A percentile compares a stretch with the other conserved stretches of the same genome.
Conservation (phyloP, 35 echinoderm and acorn worm species). For the Amphiura filiformis region DNA sequence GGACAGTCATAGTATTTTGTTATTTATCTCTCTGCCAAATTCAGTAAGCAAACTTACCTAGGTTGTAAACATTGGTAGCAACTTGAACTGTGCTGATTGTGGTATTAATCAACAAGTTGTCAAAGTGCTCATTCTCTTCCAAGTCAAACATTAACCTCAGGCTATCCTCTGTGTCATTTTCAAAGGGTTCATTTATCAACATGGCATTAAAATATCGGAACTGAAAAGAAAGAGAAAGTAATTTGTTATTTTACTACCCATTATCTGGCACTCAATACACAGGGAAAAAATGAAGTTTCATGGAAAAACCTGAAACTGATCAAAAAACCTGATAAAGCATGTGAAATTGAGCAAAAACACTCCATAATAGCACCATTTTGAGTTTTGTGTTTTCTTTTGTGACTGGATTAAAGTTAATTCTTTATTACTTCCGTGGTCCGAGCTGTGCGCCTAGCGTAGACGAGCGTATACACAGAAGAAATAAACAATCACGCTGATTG, state of each 20-base stretch:
- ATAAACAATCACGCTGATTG: no score
- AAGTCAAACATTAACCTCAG: slow-evolving; percentile 43
- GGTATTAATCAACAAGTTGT: slow-evolving; percentile 58
- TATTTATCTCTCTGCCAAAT: no score
- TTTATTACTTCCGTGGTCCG: no score
- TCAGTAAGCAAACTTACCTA: slow-evolving; percentile 56
- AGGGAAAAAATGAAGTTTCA: not conserved
- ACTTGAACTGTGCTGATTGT: slow-evolving; percentile 63
- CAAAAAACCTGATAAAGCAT: no score
- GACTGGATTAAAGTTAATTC: not conserved
- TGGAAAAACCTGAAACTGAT: no score
- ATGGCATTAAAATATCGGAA: slow-evolving; percentile 67
- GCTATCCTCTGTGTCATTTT: not conserved
- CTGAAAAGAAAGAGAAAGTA: slow-evolving; percentile 10
- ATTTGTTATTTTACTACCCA: not conserved
- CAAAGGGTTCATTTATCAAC: slow-evolving; percentile 36
- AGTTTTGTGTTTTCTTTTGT: not conserved
- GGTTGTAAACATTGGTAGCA: slow-evolving; percentile 74
- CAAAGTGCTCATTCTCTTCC: slow-evolving; percentile 57
- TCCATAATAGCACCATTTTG: not conserved
- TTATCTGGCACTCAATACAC: not conserved
- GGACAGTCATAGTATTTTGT: no score
- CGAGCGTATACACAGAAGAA: no score
- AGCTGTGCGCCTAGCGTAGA: no score
- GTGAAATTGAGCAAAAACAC: no score